These are phyloP conservation scores for Hyperoplus immaculatus DNA, from an alignment of 2,797 vertebrate genomes.

Conservation along the genomic window DNA sequence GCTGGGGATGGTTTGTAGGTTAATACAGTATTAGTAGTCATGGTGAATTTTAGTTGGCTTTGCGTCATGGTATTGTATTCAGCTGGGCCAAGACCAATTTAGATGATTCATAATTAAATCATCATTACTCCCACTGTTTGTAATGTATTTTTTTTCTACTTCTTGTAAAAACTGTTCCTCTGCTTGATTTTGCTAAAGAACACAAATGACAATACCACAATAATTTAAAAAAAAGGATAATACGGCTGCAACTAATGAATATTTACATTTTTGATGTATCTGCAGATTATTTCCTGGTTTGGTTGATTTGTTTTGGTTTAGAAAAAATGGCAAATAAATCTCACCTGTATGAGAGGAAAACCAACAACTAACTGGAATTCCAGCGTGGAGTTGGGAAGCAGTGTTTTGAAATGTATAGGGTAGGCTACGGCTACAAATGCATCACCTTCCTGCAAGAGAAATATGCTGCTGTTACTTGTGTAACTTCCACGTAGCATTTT, in stretches of 20 bases:
- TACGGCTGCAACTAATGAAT: background rate
- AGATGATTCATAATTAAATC: slow-evolving; percentile 22
- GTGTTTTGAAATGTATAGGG: background rate
- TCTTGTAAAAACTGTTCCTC: background rate
- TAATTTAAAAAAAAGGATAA: background rate
- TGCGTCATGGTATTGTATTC: slow-evolving; percentile 14
- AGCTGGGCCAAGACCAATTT: slow-evolving; percentile 13
- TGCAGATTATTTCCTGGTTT: no score
- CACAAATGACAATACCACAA: background rate
- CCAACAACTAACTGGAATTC: background rate
- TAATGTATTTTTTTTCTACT: no score
- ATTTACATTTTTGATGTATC: background rate
- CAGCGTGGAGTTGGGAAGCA: background rate
- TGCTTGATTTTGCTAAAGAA: background rate
- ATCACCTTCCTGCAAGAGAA: background rate
- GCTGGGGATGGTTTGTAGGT: slow-evolving; percentile 70
- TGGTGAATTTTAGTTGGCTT: slow-evolving; percentile 40
- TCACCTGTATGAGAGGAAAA: background rate
- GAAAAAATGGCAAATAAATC: background rate
- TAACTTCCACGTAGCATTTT: background rate
- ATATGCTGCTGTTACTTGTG: background rate
- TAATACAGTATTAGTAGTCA: slow-evolving; percentile 76
- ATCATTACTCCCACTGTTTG: background rate
- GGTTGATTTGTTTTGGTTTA: background rate
- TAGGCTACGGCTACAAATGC: background rate